These are phyloP conservation scores for Drosophila pegasa DNA, from an alignment of 2,888 invertebrate genomes.

Conservation along the genomic window DNA sequence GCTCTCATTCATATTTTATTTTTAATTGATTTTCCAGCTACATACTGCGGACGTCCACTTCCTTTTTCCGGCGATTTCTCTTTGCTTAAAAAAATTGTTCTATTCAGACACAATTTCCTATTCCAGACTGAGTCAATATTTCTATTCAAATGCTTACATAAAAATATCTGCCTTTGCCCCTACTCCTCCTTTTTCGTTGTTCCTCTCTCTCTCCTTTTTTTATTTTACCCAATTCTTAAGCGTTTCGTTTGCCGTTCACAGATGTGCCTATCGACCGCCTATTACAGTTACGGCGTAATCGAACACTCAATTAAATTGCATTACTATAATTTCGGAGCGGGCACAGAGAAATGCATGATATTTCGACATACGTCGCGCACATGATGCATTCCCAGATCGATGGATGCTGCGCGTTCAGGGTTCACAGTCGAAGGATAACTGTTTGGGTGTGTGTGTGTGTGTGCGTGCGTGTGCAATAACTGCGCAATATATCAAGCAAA, in stretches of 20 bases:
- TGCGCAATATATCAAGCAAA: slow-evolving; percentile 74
- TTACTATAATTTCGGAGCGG: slow-evolving; percentile 58
- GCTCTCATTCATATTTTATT: no score
- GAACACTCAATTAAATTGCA: slow-evolving; percentile 68
- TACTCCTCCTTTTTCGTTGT: background rate
- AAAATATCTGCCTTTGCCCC: background rate
- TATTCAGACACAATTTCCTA: no score
- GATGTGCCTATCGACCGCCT: background rate
- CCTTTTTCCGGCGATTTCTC: no score
- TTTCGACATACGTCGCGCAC: slow-evolving; percentile 66
- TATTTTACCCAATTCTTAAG: background rate
- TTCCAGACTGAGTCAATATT: background rate
- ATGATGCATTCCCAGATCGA: slow-evolving; percentile 72
- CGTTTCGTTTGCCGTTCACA: slow-evolving; percentile 1
- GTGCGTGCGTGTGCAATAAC: slow-evolving; percentile 57
- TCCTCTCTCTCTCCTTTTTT: background rate
- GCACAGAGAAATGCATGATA: slow-evolving; percentile 49
- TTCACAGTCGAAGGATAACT: slow-evolving; percentile 13
- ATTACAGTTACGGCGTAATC: slow-evolving; percentile 32
- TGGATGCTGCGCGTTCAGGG: slow-evolving; percentile 14
- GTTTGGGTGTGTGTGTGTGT: background rate
- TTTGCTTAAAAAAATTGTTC: no score
- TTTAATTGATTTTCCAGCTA: no score
- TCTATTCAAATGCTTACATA: background rate
- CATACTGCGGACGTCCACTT: no score